These are phyloP conservation scores for Drosophila leontia DNA, from an alignment of 1,140 invertebrate genomes.

Conservation along the genomic window DNA sequence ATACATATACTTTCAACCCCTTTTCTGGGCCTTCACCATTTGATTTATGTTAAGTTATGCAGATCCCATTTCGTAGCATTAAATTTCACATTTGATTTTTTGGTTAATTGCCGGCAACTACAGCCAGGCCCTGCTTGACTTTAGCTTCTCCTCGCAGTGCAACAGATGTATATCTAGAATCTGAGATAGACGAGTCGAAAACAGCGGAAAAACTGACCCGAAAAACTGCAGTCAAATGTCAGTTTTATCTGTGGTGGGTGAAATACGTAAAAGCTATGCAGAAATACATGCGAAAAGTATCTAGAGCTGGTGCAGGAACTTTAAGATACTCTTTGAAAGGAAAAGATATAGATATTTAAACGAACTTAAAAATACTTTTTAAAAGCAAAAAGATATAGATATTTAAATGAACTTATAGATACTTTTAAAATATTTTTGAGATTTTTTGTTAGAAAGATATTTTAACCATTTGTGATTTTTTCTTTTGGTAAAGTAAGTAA, in stretches of 20 bases:
- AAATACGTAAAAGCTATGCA: not conserved
- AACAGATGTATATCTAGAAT: constrained; percentile 12
- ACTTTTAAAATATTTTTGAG: no score
- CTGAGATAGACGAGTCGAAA: constrained; percentile 8
- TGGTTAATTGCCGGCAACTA: constrained; percentile 52
- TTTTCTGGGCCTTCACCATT: constrained; percentile 39
- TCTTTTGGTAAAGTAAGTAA: no score
- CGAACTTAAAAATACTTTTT: not conserved
- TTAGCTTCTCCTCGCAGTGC: not conserved
- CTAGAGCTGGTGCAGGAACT: not conserved
- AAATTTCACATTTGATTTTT: constrained; percentile 59
- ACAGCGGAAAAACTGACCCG: constrained; percentile 10
- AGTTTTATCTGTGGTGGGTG: constrained; percentile 13
- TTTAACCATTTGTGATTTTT: no score
- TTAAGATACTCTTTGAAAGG: constrained; percentile 1
- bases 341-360: no score
- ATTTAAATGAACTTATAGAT: no score
- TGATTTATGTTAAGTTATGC: constrained; percentile 68
- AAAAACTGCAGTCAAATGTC: constrained; percentile 18
- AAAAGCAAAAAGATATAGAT: not conserved
- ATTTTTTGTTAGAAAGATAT: no score
- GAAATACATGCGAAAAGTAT: not conserved
- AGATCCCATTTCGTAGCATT: constrained; percentile 52
- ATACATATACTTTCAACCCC: constrained; percentile 36
- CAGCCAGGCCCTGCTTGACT: constrained; percentile 2